Evolutionary conservation across 1,140 invertebrate species (phyloP).

Genomic region (Pteromalus puparum): DNA sequence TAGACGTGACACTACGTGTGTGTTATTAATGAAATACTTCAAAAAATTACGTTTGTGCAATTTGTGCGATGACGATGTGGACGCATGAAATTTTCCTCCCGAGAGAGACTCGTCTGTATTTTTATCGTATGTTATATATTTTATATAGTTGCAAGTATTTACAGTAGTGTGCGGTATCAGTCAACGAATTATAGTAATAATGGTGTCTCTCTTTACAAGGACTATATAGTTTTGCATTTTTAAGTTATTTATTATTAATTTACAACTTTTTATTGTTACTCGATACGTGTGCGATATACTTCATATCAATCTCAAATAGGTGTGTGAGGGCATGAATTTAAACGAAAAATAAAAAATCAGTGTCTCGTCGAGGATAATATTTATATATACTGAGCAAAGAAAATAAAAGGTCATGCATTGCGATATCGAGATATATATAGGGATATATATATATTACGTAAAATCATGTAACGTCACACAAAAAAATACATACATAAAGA

Average conservation of each 20-base stretch:
- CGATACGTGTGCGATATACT: not conserved
- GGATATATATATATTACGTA: not conserved
- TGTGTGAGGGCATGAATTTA: not conserved
- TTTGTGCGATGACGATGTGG: not conserved
- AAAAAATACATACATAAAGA: conserved; percentile 24
- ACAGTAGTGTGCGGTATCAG: not conserved
- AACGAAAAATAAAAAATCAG: conserved; percentile 7
- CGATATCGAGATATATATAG: not conserved
- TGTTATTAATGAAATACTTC: not conserved
- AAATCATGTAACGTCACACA: not conserved
- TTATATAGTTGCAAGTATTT: conserved; percentile 20
- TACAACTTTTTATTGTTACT: not conserved
- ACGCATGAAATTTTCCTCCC: conserved; percentile 12
- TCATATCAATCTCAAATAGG: not conserved
- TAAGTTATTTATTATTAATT: not conserved
- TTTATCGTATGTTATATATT: no score
- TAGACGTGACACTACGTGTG: not conserved
- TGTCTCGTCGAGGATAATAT: not conserved
- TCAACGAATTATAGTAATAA: not conserved
- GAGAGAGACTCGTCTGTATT: conserved; percentile 6
- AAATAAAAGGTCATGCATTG: conserved; percentile 20
- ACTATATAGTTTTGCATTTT: not conserved
- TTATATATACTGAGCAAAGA: not conserved
- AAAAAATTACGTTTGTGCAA: not conserved
- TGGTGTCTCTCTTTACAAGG: conserved; percentile 17